Conservation (phyloP, 2,888 invertebrate genomes). For the Dryobotodes eremita region DNA sequence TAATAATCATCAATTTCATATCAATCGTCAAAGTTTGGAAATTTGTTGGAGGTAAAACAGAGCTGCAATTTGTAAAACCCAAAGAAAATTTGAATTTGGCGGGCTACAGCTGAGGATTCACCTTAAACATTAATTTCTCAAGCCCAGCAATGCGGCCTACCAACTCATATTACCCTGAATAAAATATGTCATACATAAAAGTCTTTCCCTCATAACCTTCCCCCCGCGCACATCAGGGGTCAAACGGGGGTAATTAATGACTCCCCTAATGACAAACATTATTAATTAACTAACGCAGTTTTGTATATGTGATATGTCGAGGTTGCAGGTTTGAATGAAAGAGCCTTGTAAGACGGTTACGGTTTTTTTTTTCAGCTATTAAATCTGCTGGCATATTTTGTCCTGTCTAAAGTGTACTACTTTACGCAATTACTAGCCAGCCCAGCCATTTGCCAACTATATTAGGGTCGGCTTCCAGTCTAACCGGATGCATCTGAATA, state of each 20-base stretch:
- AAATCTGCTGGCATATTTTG: background rate
- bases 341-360: background rate
- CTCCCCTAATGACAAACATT: conserved; percentile 55
- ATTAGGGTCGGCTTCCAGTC: too few species aligned
- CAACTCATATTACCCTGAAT: conserved; percentile 35
- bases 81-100: too few species aligned
- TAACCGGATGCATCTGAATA: too few species aligned
- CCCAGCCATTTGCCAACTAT: too few species aligned
- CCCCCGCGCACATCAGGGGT: conserved; percentile 36
- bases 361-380: background rate
- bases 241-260: conserved; percentile 55
- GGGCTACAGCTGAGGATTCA: too few species aligned
- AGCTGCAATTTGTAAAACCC: too few species aligned
- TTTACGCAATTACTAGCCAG: background rate
- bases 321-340: conserved; percentile 29
- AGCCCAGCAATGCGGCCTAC: background rate
- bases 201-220: conserved; percentile 17
- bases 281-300: conserved; percentile 56
- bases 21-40: too few species aligned
- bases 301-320: conserved; percentile 28
- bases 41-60: too few species aligned
- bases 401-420: background rate
- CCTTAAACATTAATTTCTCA: conserved; percentile 9
- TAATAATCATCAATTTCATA: too few species aligned
- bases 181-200: conserved; percentile 54